phyloP scores from a whole-genome alignment of 2,113 vertebrate species.

The Jaculus jaculus region DNA sequence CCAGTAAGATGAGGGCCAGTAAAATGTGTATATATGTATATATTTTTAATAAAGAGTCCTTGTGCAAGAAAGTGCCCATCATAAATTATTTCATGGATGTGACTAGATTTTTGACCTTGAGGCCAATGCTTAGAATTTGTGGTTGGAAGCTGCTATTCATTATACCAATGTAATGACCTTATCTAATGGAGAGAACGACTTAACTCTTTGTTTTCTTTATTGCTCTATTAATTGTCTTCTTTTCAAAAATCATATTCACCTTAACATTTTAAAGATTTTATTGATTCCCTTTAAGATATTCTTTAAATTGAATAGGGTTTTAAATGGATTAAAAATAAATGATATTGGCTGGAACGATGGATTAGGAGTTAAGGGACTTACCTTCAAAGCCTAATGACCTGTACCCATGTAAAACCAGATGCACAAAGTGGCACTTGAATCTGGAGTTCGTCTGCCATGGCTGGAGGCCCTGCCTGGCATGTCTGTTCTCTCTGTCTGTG shows the following conservation, averaged over 20 bases:
- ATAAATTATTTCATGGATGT: constrained; percentile 60
- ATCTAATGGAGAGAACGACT: neutral
- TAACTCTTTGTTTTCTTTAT: neutral
- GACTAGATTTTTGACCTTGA: constrained; percentile 35
- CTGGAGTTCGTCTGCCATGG: too few species aligned
- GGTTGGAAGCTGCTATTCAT: neutral
- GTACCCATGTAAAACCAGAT: too few species aligned
- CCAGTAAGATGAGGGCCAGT: constrained; percentile 53
- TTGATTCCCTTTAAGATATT: neutral
- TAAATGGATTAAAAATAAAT: constrained; percentile 7
- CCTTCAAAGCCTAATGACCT: too few species aligned
- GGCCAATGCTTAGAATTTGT: constrained; percentile 28
- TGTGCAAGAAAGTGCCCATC: constrained; percentile 50
- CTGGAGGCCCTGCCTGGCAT: too few species aligned
- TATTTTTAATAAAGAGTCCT: constrained; percentile 70
- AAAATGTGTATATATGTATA: constrained; percentile 65
- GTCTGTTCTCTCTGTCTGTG: too few species aligned
- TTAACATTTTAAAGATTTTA: neutral
- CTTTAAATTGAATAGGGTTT: neutral
- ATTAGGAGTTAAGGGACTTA: neutral
- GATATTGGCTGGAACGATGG: neutral
- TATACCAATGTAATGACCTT: constrained; percentile 14
- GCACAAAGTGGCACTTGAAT: too few species aligned
- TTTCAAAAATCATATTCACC: neutral
- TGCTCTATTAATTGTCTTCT: neutral